Percentiles rank a stretch among this genome's conserved stretches.
phyloP scores from a whole-genome alignment of 2,797 vertebrate genomes.

The Pelochelys cantorii region DNA sequence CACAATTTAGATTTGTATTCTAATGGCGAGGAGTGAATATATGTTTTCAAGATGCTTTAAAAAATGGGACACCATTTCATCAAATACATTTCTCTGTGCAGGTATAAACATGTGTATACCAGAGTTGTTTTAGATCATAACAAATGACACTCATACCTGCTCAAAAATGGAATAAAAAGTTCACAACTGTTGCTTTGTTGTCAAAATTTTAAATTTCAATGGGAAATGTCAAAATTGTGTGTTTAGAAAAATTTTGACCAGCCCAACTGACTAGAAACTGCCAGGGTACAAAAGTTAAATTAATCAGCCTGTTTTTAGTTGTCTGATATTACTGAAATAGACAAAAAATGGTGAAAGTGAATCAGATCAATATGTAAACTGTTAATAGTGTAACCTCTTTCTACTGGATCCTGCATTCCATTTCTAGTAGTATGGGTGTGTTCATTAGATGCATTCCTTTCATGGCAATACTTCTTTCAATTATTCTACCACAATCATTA shows the following conservation, averaged over 20 bases:
- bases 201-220: neutral
- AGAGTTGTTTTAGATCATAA: neutral
- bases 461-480: neutral
- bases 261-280: neutral
- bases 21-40: neutral
- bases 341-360: neutral
- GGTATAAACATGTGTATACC: neutral
- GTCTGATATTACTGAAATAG: neutral
- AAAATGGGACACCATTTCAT: neutral
- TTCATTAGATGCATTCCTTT: neutral
- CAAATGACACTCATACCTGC: neutral
- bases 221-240: neutral
- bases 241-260: neutral
- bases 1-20: neutral
- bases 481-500: neutral
- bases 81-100: neutral
- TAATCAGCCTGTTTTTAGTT: neutral
- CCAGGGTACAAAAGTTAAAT: neutral
- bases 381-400: too few relatives aligned
- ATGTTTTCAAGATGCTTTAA: neutral
- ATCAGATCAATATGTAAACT: neutral
- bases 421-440: neutral
- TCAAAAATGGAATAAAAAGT: neutral
- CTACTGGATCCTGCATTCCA: neutral
- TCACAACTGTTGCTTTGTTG: neutral